Percentiles rank a stretch among this genome's conserved stretches.
These are phyloP conservation scores for Parapsyche elsis DNA, from an alignment of 1,140 invertebrate species.

Conservation along the genomic window DNA sequence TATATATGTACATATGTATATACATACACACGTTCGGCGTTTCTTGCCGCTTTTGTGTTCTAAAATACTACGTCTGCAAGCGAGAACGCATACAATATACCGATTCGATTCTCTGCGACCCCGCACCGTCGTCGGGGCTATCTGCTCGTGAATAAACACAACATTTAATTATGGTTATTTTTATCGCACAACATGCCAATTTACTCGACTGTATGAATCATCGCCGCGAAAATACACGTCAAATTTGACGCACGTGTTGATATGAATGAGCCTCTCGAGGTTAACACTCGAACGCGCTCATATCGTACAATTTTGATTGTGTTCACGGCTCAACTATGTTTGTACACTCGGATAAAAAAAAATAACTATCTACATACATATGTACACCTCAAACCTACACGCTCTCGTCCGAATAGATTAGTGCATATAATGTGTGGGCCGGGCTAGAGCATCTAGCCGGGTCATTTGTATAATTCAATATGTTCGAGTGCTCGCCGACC, in stretches of 20 bases:
- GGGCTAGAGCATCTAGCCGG: not conserved
- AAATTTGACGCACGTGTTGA: too few relatives aligned
- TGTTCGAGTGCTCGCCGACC: not conserved
- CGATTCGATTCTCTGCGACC: not conserved
- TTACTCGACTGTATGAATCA: too few relatives aligned
- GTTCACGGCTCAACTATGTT: not conserved
- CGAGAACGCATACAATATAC: not conserved
- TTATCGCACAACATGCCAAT: too few relatives aligned
- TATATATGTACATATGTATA: too few relatives aligned
- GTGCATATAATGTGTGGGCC: slow-evolving; percentile 5
- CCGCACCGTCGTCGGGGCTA: too few relatives aligned
- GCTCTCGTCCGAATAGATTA: not conserved
- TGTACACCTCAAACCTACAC: not conserved
- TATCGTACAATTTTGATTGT: too few relatives aligned
- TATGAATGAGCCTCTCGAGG: too few relatives aligned
- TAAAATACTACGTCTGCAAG: not conserved
- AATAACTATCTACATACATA: not conserved
- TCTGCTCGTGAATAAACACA: too few relatives aligned
- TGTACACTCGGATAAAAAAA: not conserved
- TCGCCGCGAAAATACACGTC: too few relatives aligned
- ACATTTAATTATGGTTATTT: too few relatives aligned
- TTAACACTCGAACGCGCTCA: too few relatives aligned
- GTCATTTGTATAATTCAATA: slow-evolving; percentile 17
- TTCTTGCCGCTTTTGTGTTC: not conserved
- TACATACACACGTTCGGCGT: slow-evolving; percentile 7